Evolutionary conservation across 1,140 invertebrate genomes (phyloP), one percentile per base, ranked within the genome.

Genomic region (Lasaia peninsularis): DNA sequence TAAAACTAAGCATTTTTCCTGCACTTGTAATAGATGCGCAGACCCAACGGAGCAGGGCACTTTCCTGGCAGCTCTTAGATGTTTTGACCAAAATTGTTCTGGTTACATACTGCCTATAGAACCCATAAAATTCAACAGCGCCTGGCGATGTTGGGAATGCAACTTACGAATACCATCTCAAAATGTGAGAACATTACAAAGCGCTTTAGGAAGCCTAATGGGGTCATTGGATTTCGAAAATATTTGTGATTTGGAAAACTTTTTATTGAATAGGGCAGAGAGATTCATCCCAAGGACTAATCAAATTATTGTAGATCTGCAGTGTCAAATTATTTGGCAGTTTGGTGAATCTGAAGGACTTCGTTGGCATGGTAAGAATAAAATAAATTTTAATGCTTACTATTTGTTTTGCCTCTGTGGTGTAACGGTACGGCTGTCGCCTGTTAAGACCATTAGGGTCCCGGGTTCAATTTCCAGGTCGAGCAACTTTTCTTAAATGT

Each of bases 1-100:
- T 52, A 89, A 90, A 58, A 95, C 94, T 2, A 96, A 96, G 89
- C 91, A 94, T 71, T 96, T 96, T 75, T 81, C 89, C 28, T 96
- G 95, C 72, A 78, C 79, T 10, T 96, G 95, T 73, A 67, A 78
- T 12, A 89, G 95, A 31, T 96, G 95, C 74, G 75, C 81, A 32
- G 95, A 96, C 85, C 91, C 92, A 0, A 92, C 92, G 48, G 95
- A 91, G 75, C 78, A 84, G 24, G 89, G 87, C 8, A 90, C 90
- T 1, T 62, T 86, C n/a, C 69, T 91, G 24, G 76, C 85, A 7
- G 89, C 90, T 18, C 72, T 92, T 14, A 82, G 88, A 40, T 92
- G 92, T 62, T 89, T 90, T 61, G 71, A 75, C 9, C 75, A 73
- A 3, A 71, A 76, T 31, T 91, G 90, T 61, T 60, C 69, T 2